Conservation (phyloP, 2,888 invertebrate species). For the Plutella xylostella region DNA sequence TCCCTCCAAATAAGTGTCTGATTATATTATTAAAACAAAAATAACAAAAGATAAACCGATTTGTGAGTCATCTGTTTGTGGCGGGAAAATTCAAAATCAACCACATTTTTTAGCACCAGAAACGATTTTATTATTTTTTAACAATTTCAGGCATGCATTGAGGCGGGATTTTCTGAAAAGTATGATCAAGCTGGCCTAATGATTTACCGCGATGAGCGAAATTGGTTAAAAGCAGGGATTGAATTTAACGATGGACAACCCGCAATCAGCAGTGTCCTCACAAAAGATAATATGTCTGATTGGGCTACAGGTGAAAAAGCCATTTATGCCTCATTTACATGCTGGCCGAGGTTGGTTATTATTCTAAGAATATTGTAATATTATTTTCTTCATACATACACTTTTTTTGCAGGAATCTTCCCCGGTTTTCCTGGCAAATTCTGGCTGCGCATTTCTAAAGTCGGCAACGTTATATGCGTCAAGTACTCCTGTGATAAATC, state of each 20-base stretch:
- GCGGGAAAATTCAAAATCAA: too few relatives aligned
- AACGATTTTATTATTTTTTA: too few relatives aligned
- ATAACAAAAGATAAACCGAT: too few relatives aligned
- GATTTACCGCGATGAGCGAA: constrained; percentile 48
- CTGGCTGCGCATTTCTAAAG: constrained; percentile 40
- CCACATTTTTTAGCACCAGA: too few relatives aligned
- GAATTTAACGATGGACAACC: constrained; percentile 52
- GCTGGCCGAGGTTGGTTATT: neutral
- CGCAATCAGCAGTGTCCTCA: constrained; percentile 48
- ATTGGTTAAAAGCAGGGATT: constrained; percentile 51
- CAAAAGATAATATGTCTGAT: constrained; percentile 44
- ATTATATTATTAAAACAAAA: too few relatives aligned
- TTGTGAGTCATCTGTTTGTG: too few relatives aligned
- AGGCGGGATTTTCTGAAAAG: constrained; percentile 39
- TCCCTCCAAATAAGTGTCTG: too few relatives aligned
- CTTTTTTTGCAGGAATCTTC: constrained; percentile 36
- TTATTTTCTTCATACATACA: neutral
- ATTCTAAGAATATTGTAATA: neutral
- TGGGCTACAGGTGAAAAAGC: constrained; percentile 43
- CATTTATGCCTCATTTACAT: neutral
- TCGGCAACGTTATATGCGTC: constrained; percentile 33
- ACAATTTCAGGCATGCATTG: constrained; percentile 38
- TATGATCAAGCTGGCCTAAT: constrained; percentile 57
- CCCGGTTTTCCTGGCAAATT: constrained; percentile 41
- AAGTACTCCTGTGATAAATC: constrained; percentile 44